Conservation (phyloP, 2,113 vertebrate genomes). For the Eublepharis macularius region DNA sequence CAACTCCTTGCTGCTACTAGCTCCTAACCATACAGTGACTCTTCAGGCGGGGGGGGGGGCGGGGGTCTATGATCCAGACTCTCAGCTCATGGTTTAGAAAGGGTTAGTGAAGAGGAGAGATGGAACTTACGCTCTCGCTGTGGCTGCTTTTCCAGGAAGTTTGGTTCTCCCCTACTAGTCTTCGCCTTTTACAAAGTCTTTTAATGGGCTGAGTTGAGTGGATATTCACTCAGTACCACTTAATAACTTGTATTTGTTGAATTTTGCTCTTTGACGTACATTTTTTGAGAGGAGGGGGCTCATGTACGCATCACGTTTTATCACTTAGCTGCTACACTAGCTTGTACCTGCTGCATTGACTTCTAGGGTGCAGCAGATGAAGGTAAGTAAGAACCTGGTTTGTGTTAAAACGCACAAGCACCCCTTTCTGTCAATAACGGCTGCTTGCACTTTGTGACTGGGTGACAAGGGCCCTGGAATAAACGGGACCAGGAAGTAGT, state of each 20-base stretch:
- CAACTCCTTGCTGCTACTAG: neutral
- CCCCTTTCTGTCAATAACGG: neutral
- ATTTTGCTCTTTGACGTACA: neutral
- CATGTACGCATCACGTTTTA: neutral
- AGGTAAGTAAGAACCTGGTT: neutral
- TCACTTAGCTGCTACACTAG: neutral
- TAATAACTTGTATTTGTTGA: neutral
- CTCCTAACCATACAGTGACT: neutral
- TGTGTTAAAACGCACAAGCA: neutral
- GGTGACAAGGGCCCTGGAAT: neutral
- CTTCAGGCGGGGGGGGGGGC: neutral
- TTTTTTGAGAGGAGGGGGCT: neutral
- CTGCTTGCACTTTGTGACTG: neutral
- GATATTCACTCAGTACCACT: neutral
- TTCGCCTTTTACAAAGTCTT: neutral
- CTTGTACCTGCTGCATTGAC: neutral
- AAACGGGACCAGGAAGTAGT: neutral
- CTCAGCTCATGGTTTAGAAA: neutral
- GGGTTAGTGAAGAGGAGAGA: neutral
- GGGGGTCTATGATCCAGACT: neutral
- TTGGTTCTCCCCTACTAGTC: neutral
- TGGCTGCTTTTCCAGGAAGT: neutral
- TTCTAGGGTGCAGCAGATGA: neutral
- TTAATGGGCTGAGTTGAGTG: neutral
- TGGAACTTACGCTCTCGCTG: neutral